Percentiles rank a stretch among this genome's conserved stretches.
phyloP scores from a whole-genome alignment of 2,797 vertebrate genomes.

The Oreortyx pictus region DNA sequence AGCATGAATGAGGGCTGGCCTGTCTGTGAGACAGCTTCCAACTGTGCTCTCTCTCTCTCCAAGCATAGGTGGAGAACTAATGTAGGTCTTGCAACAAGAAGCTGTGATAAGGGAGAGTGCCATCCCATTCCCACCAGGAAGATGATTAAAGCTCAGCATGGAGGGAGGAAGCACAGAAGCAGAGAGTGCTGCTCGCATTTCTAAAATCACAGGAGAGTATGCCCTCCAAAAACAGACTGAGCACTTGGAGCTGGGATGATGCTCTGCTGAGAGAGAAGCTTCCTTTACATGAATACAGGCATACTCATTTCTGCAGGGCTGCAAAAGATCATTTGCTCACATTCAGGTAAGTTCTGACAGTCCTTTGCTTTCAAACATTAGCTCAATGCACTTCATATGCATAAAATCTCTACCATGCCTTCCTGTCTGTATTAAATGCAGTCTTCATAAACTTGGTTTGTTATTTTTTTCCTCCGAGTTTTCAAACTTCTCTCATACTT shows the following conservation, averaged over 20 bases:
- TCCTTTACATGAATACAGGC: background rate
- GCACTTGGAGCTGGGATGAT: background rate
- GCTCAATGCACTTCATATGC: background rate
- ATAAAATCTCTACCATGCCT: background rate
- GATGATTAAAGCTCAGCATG: background rate
- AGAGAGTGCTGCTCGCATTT: no score
- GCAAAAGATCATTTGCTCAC: background rate
- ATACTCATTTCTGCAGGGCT: background rate
- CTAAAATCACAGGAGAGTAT: background rate
- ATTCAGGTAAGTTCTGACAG: background rate
- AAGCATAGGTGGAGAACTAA: background rate
- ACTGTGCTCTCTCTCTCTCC: background rate
- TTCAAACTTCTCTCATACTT: background rate
- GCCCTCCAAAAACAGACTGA: background rate
- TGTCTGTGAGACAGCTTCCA: background rate
- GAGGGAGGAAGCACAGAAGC: background rate
- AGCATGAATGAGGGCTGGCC: background rate
- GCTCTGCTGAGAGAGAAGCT: background rate
- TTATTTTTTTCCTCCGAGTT: background rate
- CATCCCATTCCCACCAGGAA: background rate
- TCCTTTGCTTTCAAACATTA: background rate
- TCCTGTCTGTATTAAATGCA: background rate
- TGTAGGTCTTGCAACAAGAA: background rate
- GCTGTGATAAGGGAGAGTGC: background rate
- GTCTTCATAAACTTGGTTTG: background rate